Base-by-base conservation (phyloP, 35 echinoderm and acorn worm species). In the Strongylocentrotus purpuratus region DNA sequence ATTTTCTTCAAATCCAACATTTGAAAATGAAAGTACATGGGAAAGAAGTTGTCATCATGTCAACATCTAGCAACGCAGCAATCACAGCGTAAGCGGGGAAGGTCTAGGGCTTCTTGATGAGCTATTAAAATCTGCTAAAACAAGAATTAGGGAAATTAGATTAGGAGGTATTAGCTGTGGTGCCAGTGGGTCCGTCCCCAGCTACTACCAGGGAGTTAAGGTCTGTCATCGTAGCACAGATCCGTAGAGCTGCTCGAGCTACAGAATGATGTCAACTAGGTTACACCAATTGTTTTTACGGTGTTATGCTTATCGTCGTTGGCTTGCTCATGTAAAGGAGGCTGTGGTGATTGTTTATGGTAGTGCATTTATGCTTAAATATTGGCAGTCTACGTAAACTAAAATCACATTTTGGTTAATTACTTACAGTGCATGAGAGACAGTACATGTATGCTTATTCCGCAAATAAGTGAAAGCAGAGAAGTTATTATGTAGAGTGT, bases 131-230 rank as follows among this genome's bases (percentile, higher is more conserved):
- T 78, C 25, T 78, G 65, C 65, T 78, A 78, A 78, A 78, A 78
- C 65, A 78, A 78, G 65, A 78, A 78, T 78, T 78, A 78, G 65
- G 65, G 65, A 78, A 78, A 78, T 78, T 78, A 78, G 65, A 78
- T 78, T 78, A 78, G 65, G 22, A 78, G 65, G 65, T n/a, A 78
- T 78, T 78, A 78, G 65, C 65, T 28, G 20, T 78, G 65, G 65
- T 78, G 65, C 65, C 65, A 78, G 65, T 78, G 65, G 65, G 65
- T 78, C 65, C 65, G 65, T 78, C 65, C 65, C 65, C 20, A 78
- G 65, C 25, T 78, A 78, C 65, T 78, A 78, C 65, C 65, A 78
- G 28, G 65, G 20, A 78, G 65, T 78, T 41, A 28, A 15, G 25
- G 65, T 78, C 22, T 78, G 65, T 78, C 65, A 78, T 78, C 65